A percentile compares a stretch with the other conserved stretches of the same genome.
Conservation (phyloP, 2,888 invertebrate genomes). For the Timandra comae region DNA sequence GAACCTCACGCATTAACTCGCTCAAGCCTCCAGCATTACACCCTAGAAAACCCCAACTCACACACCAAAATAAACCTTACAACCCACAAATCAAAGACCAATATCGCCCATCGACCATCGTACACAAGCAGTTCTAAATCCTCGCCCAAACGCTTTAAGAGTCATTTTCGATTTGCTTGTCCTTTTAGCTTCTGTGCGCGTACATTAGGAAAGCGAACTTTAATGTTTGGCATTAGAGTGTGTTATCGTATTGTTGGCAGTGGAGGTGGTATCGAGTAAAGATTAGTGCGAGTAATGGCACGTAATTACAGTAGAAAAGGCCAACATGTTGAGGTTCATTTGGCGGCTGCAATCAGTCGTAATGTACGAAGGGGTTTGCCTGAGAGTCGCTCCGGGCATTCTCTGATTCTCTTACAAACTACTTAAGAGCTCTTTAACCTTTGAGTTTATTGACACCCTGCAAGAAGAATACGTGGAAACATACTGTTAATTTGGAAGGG, state of each 20-base stretch:
- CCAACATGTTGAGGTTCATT: slow-evolving; percentile 72
- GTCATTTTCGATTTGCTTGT: slow-evolving; percentile 11
- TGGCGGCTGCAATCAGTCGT: slow-evolving; percentile 60
- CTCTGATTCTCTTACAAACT: slow-evolving; percentile 60
- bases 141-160: slow-evolving; percentile 18
- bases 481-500: too few relatives aligned
- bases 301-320: slow-evolving; percentile 74
- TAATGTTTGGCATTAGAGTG: slow-evolving; percentile 31
- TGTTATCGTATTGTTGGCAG: slow-evolving; percentile 25
- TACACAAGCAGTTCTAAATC: slow-evolving; percentile 18
- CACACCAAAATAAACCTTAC: slow-evolving; percentile 38
- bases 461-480: too few relatives aligned
- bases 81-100: slow-evolving; percentile 17
- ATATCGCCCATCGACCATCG: slow-evolving; percentile 7
- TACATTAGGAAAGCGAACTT: slow-evolving; percentile 30
- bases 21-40: slow-evolving; percentile 56
- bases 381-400: slow-evolving; percentile 40
- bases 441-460: too few relatives aligned
- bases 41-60: slow-evolving; percentile 35
- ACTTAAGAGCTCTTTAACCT: slow-evolving; percentile 21
- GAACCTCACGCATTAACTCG: slow-evolving; percentile 72
- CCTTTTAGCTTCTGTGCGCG: slow-evolving; percentile 2
- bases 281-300: slow-evolving; percentile 70
- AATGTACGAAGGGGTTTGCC: slow-evolving; percentile 53
- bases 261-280: slow-evolving; percentile 29